Conservation (phyloP, 2,888 invertebrate species). For the Trissolcus japonicus region DNA sequence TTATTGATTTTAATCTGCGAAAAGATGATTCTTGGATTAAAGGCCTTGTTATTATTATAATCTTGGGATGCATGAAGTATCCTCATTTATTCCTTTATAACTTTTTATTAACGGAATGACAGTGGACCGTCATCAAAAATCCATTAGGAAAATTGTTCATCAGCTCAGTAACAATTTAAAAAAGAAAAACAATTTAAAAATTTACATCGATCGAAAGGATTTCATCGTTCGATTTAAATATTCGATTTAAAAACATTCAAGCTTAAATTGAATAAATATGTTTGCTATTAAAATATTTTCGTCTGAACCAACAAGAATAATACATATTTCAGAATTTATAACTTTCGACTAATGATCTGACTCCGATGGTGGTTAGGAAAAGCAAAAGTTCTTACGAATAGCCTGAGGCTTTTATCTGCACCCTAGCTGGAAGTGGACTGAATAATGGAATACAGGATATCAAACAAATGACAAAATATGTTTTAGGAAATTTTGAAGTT, state of each 20-base stretch:
- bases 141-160: too few species aligned
- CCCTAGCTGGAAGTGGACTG: constrained; percentile 11
- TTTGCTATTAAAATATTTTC: too few species aligned
- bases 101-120: background rate
- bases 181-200: too few species aligned
- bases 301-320: too few species aligned
- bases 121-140: too few species aligned
- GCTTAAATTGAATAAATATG: too few species aligned
- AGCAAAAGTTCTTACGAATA: constrained; percentile 9
- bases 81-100: background rate
- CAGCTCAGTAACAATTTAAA: too few species aligned
- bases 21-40: constrained; percentile 52
- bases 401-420: constrained; percentile 22
- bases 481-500: too few species aligned
- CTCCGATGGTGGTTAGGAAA: background rate
- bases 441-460: background rate
- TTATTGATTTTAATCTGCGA: constrained; percentile 54
- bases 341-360: constrained; percentile 1
- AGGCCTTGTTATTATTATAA: constrained; percentile 29
- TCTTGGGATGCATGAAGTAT: constrained; percentile 6
- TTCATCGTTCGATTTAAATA: too few species aligned
- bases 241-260: too few species aligned
- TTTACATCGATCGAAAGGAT: too few species aligned
- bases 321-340: too few species aligned
- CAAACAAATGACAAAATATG: constrained; percentile 2